Percentiles rank a stretch among this genome's conserved stretches.
Conservation (phyloP, 2,797 vertebrate species). For the Oreortyx pictus region DNA sequence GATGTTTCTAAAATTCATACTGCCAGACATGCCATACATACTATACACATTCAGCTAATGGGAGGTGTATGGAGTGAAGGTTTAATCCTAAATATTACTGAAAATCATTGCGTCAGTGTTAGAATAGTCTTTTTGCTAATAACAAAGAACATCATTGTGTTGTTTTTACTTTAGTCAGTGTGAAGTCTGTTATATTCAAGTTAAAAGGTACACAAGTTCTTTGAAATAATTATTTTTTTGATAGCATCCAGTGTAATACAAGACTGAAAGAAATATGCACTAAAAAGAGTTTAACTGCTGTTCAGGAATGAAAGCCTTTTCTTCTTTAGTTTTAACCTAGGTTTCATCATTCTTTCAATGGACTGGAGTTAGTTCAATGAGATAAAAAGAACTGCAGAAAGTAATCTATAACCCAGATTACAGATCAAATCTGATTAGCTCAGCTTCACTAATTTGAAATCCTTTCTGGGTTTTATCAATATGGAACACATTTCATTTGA, state of each 20-base stretch:
- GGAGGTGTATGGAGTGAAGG: background rate
- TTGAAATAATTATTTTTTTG: background rate
- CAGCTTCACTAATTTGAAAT: conserved; percentile 14
- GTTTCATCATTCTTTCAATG: background rate
- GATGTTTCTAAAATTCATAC: background rate
- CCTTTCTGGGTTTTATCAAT: background rate
- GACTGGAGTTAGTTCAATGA: background rate
- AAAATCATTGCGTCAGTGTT: background rate
- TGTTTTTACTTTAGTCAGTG: background rate
- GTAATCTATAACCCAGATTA: background rate
- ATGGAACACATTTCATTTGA: background rate
- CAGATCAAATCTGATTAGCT: conserved; percentile 28
- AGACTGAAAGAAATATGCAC: background rate
- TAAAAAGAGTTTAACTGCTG: background rate
- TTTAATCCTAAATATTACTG: background rate
- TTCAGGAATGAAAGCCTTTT: background rate
- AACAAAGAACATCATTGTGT: background rate
- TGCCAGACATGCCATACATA: rapidly evolving
- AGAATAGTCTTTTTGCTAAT: background rate
- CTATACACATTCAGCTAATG: background rate
- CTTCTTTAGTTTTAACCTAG: background rate
- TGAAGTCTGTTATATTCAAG: background rate
- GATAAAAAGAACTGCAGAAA: background rate
- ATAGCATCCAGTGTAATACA: background rate
- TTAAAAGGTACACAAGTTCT: background rate